Conservation (phyloP, 2,113 vertebrate genomes). For the western clawed frog (Xenopus tropicalis) region DNA sequence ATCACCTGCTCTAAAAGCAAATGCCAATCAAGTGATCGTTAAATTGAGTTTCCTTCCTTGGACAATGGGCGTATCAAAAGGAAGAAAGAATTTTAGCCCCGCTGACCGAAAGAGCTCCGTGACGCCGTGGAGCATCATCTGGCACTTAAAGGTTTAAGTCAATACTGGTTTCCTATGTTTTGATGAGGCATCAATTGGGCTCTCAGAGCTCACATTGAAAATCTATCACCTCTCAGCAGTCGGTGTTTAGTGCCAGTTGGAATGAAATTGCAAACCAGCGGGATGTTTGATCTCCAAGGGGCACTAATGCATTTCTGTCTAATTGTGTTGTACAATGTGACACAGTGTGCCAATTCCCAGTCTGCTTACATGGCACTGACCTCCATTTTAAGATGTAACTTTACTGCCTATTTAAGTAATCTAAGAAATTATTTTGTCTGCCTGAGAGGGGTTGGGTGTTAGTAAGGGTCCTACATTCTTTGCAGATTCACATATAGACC, state of each 20-base stretch:
- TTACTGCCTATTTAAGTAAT: background rate
- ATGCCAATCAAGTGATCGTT: conserved; percentile 17
- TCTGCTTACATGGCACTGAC: background rate
- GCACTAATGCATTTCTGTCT: conserved; percentile 22
- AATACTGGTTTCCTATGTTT: conserved; percentile 16
- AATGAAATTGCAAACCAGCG: conserved; percentile 5
- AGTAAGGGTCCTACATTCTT: too few relatives aligned
- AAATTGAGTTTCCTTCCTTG: background rate
- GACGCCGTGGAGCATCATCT: background rate
- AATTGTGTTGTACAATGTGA: background rate
- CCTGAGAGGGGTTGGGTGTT: too few relatives aligned
- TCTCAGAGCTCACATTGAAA: conserved; percentile 1
- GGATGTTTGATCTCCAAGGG: background rate
- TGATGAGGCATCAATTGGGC: conserved; percentile 9
- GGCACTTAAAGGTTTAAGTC: conserved; percentile 12
- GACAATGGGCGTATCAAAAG: background rate
- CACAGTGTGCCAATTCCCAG: conserved; percentile 11
- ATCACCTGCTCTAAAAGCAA: conserved; percentile 7
- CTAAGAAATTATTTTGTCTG: too few relatives aligned
- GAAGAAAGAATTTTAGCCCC: too few relatives aligned
- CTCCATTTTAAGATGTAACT: background rate
- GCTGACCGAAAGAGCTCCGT: too few relatives aligned
- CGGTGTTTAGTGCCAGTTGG: conserved; percentile 21
- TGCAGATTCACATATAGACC: too few relatives aligned
- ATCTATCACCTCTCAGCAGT: conserved; percentile 16